Evolutionary conservation across 2,113 vertebrate species (phyloP).

Genomic region (Oryzias woworae): DNA sequence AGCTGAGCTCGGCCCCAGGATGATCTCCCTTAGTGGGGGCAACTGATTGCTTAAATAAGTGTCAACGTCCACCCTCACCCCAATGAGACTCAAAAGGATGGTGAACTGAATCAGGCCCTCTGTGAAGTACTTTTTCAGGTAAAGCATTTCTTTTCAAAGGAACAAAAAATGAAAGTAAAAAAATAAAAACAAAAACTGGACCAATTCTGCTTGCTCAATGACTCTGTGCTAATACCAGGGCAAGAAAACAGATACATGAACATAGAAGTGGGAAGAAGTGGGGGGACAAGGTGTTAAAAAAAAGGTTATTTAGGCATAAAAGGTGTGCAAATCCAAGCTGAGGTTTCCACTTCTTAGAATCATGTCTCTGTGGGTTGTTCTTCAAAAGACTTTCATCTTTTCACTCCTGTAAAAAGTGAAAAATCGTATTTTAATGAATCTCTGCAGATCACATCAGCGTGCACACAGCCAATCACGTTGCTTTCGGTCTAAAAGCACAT

Average conservation of each 20-base stretch:
- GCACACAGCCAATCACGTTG: constrained; percentile 15
- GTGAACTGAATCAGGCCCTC: constrained; percentile 99
- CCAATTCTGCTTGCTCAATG: constrained; percentile 38
- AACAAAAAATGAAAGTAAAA: constrained; percentile 78
- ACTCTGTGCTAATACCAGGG: constrained; percentile 32
- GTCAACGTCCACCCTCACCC: constrained; percentile 97
- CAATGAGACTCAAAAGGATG: constrained; percentile 97
- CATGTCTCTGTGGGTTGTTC: constrained; percentile 53
- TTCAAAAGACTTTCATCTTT: constrained; percentile 57
- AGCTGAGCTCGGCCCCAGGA: constrained; percentile 97
- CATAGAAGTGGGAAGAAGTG: constrained; percentile 31
- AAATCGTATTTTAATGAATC: constrained; percentile 37
- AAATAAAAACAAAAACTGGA: constrained; percentile 73
- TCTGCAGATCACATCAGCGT: constrained; percentile 9
- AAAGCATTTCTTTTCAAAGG: constrained; percentile 96
- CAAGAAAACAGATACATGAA: constrained; percentile 39
- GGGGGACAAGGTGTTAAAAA: constrained; percentile 34
- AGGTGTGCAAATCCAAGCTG: constrained; percentile 44
- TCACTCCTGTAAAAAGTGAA: constrained; percentile 57
- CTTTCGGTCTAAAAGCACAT: constrained; percentile 10
- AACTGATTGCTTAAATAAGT: constrained; percentile 93
- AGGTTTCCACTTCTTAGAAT: constrained; percentile 49
- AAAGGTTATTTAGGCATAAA: constrained; percentile 29
- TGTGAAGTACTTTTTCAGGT: constrained; percentile 99
- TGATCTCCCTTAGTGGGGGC: constrained; percentile 95